A percentile compares a stretch with the other conserved stretches of the same genome.
These are phyloP conservation scores for Plectropomus leopardus DNA, from an alignment of 2,113 vertebrate species.

Conservation along the genomic window DNA sequence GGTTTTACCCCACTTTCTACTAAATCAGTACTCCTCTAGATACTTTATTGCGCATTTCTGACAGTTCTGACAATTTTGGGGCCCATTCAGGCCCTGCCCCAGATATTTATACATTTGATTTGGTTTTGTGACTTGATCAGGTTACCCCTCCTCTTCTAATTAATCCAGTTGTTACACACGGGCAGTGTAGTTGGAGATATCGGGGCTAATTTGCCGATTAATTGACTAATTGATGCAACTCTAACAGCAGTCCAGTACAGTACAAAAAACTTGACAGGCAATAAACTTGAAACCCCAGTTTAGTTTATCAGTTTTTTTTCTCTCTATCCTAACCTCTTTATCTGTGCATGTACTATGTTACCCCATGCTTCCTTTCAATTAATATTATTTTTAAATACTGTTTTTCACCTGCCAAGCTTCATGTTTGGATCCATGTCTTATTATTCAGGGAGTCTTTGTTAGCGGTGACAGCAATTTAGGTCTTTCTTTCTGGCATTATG, in stretches of 20 bases:
- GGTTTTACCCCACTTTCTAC: background rate
- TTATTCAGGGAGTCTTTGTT: background rate
- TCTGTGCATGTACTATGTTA: background rate
- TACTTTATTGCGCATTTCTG: background rate
- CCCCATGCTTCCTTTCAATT: background rate
- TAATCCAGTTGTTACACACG: background rate
- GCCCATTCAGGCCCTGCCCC: background rate
- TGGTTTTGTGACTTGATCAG: background rate
- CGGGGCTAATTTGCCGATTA: background rate
- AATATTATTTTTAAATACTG: background rate
- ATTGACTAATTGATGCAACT: background rate
- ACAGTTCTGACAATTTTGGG: background rate
- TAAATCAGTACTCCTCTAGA: background rate
- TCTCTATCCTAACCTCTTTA: background rate
- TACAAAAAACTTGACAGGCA: too few relatives aligned
- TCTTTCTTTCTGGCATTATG: background rate
- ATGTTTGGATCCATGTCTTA: background rate
- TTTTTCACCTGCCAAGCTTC: background rate
- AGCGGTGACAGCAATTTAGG: background rate
- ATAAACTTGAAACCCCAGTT: background rate
- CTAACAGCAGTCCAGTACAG: background rate
- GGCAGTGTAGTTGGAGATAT: background rate
- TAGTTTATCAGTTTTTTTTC: background rate
- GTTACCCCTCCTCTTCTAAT: background rate
- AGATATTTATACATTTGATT: background rate